Conservation (phyloP, 2,113 vertebrate genomes). For the Syngnathoides biaculeatus region DNA sequence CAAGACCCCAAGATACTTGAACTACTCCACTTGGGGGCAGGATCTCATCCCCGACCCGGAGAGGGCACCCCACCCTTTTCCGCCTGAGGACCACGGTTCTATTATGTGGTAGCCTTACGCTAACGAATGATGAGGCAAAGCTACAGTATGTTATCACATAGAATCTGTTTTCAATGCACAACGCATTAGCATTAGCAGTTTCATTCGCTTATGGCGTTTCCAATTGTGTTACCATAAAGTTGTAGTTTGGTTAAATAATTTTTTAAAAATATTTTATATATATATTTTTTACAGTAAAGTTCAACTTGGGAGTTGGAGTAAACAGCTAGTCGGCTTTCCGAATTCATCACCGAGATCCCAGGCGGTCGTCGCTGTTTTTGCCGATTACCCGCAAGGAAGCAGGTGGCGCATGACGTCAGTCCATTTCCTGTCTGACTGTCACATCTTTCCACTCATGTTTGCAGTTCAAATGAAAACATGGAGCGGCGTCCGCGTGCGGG, state of each 20-base stretch:
- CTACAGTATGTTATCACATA: too few species aligned
- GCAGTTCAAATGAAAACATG: constrained; percentile 13
- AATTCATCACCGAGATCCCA: neutral
- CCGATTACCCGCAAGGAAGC: neutral
- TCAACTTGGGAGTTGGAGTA: too few species aligned
- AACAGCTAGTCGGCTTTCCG: neutral
- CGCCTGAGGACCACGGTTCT: too few species aligned
- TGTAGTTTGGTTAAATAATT: neutral
- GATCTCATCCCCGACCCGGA: too few species aligned
- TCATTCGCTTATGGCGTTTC: neutral
- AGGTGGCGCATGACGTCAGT: neutral
- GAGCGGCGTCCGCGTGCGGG: constrained; percentile 20
- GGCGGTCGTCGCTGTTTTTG: neutral
- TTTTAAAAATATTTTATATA: too few species aligned
- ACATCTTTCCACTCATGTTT: neutral
- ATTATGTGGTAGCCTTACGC: too few species aligned
- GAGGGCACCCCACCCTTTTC: too few species aligned
- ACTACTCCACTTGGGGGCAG: too few species aligned
- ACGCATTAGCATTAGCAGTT: neutral
- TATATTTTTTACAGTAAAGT: neutral
- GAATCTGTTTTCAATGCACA: too few species aligned
- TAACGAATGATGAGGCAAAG: too few species aligned
- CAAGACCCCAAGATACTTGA: too few species aligned
- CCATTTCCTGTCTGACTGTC: constrained; percentile 7
- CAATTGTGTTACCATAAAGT: neutral